These are phyloP conservation scores for Onychomys leucogaster DNA, from an alignment of 2,797 vertebrate species.

Conservation along the genomic window DNA sequence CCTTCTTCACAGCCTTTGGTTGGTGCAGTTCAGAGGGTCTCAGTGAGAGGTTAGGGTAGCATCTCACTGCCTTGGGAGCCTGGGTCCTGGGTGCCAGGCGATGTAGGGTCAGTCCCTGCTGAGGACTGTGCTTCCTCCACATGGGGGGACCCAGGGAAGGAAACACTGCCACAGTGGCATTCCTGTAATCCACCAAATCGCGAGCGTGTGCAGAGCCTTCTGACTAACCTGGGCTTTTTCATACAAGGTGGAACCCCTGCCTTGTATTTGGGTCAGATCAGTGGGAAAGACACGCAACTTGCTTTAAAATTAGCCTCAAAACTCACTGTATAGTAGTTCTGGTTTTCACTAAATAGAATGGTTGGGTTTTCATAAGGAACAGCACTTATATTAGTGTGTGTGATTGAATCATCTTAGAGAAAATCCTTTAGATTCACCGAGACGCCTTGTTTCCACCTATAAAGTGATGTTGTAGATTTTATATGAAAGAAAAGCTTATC, in stretches of 20 bases:
- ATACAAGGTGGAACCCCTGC: neutral
- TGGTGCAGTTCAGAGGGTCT: neutral
- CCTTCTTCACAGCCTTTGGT: neutral
- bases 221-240: neutral
- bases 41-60: neutral
- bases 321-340: slow-evolving; percentile 38
- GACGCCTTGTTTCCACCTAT: slow-evolving; percentile 28
- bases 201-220: neutral
- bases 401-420: neutral
- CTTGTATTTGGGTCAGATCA: slow-evolving; percentile 65
- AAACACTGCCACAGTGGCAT: fast-evolving
- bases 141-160: too few species aligned
- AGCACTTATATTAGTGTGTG: neutral
- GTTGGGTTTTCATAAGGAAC: neutral
- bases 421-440: neutral
- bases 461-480: slow-evolving; percentile 31
- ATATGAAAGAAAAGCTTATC: neutral
- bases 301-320: slow-evolving; percentile 69
- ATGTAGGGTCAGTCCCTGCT: neutral
- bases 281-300: neutral
- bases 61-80: neutral
- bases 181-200: neutral
- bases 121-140: neutral
- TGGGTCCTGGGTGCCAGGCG: neutral
- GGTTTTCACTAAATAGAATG: neutral